Conservation (phyloP, 2,888 invertebrate genomes). For the Hyalella azteca region DNA sequence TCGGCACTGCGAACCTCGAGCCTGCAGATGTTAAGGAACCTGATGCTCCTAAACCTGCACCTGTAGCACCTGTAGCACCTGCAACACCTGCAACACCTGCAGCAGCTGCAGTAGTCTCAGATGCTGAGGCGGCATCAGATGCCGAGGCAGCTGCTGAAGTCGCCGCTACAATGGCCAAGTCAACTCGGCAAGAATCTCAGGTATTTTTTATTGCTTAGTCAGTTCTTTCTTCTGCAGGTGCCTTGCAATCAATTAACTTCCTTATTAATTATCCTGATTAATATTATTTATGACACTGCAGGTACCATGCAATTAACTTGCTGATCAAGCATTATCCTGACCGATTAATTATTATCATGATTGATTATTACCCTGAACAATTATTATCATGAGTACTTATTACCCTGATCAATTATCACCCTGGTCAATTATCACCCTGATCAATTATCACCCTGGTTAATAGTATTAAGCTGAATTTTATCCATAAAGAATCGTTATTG, state of each 20-base stretch:
- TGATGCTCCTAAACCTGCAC: slow-evolving; percentile 45
- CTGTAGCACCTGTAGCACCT: slow-evolving; percentile 39
- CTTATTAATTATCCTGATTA: too few species aligned
- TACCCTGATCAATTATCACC: neutral
- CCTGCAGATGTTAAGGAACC: slow-evolving; percentile 6
- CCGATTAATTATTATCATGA: too few species aligned
- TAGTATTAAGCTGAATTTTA: neutral
- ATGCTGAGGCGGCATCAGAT: slow-evolving; percentile 16
- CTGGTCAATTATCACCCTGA: too few species aligned
- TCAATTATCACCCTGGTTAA: neutral
- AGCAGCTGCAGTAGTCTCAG: neutral
- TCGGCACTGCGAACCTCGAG: neutral
- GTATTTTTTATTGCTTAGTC: too few species aligned
- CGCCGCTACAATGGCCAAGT: slow-evolving; percentile 26
- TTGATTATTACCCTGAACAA: too few species aligned
- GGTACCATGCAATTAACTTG: too few species aligned
- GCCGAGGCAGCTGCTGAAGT: slow-evolving; percentile 33
- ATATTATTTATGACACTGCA: too few species aligned
- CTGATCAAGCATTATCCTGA: too few species aligned
- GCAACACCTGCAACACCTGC: slow-evolving; percentile 15
- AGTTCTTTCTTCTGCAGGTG: too few species aligned
- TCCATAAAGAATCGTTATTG: too few species aligned
- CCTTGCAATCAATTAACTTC: too few species aligned
- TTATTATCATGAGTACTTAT: neutral
- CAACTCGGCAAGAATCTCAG: neutral